Conservation (phyloP, 2,113 vertebrate species). For the Hiodon alosoides region DNA sequence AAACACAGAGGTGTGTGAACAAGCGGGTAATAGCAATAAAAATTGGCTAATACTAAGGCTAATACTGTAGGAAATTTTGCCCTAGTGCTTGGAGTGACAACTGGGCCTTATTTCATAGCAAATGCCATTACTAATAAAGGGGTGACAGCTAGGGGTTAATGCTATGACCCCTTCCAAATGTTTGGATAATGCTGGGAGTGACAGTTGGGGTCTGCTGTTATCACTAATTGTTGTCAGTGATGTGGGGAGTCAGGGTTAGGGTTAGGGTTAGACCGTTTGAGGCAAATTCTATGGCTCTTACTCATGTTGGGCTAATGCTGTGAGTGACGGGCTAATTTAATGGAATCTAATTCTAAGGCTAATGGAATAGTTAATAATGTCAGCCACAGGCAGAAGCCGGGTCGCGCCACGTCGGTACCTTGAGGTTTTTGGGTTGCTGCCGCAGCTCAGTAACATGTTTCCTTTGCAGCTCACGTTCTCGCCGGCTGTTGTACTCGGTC, state of each 20-base stretch:
- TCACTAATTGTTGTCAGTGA: no score
- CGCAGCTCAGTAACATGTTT: conserved; percentile 97
- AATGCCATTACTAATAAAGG: conserved; percentile 3
- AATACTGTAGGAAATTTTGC: no score
- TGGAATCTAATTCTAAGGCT: background rate
- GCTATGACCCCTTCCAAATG: no score
- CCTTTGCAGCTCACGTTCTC: conserved; percentile 92
- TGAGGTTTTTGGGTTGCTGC: conserved; percentile 98
- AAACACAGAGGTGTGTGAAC: no score
- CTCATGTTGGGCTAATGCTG: background rate
- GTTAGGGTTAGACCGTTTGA: background rate
- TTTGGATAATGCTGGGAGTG: background rate
- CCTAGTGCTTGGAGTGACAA: background rate
- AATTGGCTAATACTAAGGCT: no score
- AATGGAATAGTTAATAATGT: background rate
- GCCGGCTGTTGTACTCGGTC: conserved; percentile 97
- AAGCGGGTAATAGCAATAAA: no score
- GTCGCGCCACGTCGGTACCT: conserved; percentile 57
- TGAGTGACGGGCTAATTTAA: background rate
- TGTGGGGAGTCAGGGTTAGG: no score
- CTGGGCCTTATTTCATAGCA: background rate
- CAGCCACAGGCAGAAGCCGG: background rate
- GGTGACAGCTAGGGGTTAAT: background rate
- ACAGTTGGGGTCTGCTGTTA: no score
- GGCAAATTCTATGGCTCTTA: background rate